Evolutionary conservation across 2,888 invertebrate species (phyloP).

Genomic region (Stenolophus ochropezus): DNA sequence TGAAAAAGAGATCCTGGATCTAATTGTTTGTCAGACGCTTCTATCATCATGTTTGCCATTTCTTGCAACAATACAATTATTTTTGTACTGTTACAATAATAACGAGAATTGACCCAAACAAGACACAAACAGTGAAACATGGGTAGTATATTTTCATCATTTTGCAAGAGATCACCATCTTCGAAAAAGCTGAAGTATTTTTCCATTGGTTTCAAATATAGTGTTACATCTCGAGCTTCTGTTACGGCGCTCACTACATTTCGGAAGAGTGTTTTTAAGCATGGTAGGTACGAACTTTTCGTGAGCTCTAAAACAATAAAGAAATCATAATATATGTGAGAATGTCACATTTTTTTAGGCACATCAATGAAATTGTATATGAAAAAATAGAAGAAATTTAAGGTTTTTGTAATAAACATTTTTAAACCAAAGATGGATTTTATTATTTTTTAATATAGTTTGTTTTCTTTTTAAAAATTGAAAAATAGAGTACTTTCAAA

Average conservation of each 20-base stretch:
- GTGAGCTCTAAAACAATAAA: conserved; percentile 81
- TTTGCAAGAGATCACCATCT: conserved; percentile 80
- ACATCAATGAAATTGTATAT: no score
- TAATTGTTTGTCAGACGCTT: conserved; percentile 81
- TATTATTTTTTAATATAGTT: no score
- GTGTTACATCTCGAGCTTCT: conserved; percentile 89
- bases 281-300: conserved; percentile 85
- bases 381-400: no score
- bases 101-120: conserved; percentile 89
- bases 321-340: not conserved
- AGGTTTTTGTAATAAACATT: no score
- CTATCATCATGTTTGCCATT: conserved; percentile 88
- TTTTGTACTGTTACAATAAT: conserved; percentile 79
- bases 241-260: conserved; percentile 86
- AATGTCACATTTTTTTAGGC: no score
- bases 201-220: conserved; percentile 85
- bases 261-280: conserved; percentile 86
- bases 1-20: conserved; percentile 90
- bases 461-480: no score
- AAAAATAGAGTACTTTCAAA: no score
- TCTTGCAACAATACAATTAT: conserved; percentile 85
- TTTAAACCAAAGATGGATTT: no score
- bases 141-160: conserved; percentile 77
- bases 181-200: conserved; percentile 84
- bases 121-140: conserved; percentile 88